Base-by-base conservation (phyloP, 1,140 invertebrate genomes). In the Neoseiulus cucumeris region DNA sequence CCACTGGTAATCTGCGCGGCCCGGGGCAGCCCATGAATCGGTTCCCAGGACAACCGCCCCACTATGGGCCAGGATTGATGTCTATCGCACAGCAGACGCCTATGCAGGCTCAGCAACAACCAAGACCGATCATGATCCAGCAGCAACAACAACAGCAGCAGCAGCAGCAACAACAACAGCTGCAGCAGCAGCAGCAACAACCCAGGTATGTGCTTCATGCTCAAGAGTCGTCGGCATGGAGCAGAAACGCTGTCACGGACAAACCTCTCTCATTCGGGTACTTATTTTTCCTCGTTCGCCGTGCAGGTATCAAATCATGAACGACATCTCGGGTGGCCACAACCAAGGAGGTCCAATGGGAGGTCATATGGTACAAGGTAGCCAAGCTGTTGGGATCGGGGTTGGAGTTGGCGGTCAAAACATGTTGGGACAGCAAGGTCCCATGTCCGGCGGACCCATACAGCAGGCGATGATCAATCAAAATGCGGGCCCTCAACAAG, bases 151-250 rank as follows among this genome's bases (percentile, higher is more conserved):
- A 45, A 14, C 65, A 65, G 33, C 45, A 65, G 17, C 65, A 70
- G 9, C 42, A 64, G 44, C 44, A 70, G 25, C 64, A 69, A 29
- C 68, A 69, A 14, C 47, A 65, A 69, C 51, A 66, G 42, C 70
- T 68, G 55, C 68, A 66, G 42, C 25, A 44, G 30, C 68, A 67
- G 42, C 51, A 67, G 67, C 68, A 51, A 66, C 66, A 42, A 18
- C 28, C 18, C 64, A 64, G 39, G n/a, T 55, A 22, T 18, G 18
- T 17, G n/a, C 44, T 59, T 66, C 65, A 42, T 45, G 59, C 2
- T 20, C 64, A n/a, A 64, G 55, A 65, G 29, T 41, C 44, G 14
- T 42, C 33, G 42, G 44, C 44, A 28, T 42, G 25, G 51, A 65
- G 14, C 69, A 51, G 44, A 44, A 64, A 29, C 30, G 29, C n/a